Conservation (phyloP, 1,140 invertebrate genomes). For the Prorops nasuta region DNA sequence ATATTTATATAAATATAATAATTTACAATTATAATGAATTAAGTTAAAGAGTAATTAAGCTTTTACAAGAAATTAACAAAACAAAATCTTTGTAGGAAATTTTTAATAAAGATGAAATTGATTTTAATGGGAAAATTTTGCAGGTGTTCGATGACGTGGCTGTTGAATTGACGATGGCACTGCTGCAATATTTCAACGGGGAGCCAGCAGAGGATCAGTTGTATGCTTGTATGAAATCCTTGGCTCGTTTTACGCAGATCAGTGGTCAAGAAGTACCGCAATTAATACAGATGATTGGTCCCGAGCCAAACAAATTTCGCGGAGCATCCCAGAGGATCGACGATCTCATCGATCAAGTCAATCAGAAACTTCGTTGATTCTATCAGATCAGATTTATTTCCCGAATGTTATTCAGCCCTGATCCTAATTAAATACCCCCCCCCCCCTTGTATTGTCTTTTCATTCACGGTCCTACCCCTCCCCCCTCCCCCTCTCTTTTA, state of each 20-base stretch:
- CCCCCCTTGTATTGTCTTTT: neutral
- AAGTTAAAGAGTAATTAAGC: too few species aligned
- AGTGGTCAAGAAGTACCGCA: constrained; percentile 81
- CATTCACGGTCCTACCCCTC: too few species aligned
- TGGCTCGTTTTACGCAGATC: constrained; percentile 77
- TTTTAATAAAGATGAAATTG: too few species aligned
- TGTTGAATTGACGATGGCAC: constrained; percentile 88
- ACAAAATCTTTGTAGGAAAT: too few species aligned
- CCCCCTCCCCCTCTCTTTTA: too few species aligned
- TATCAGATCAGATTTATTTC: too few species aligned
- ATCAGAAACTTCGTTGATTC: constrained; percentile 61
- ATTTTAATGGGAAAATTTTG: too few species aligned
- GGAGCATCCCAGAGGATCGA: constrained; percentile 79
- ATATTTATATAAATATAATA: too few species aligned
- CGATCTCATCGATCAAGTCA: constrained; percentile 73
- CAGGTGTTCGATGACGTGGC: constrained; percentile 93
- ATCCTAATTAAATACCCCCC: constrained; percentile 3
- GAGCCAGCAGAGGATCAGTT: constrained; percentile 78
- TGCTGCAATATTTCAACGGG: constrained; percentile 82
- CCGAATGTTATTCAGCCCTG: constrained; percentile 9
- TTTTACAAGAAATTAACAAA: too few species aligned
- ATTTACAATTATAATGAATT: too few species aligned
- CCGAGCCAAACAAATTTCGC: constrained; percentile 77
- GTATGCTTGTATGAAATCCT: constrained; percentile 74
- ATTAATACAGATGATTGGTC: constrained; percentile 90